Evolutionary conservation across 1,140 invertebrate species (phyloP).

Genomic region (Thaumetopoea pityocampa): DNA sequence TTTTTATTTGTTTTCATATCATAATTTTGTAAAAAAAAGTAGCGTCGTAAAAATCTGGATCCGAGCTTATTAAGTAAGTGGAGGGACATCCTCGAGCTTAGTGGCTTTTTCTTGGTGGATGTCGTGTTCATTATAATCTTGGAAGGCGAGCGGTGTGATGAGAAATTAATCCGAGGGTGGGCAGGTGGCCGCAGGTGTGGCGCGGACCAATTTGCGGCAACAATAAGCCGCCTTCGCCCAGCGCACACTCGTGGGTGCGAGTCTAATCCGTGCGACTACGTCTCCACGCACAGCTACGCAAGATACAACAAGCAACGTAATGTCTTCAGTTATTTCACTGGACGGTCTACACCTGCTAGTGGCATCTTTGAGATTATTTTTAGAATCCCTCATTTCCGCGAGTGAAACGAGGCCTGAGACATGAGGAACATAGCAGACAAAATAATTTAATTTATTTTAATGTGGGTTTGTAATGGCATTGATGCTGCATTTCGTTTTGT

Average conservation of each 20-base stretch:
- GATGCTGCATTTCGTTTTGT: no score
- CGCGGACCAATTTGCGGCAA: constrained; percentile 43
- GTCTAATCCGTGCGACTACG: constrained; percentile 37
- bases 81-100: constrained; percentile 41
- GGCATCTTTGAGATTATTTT: constrained; percentile 11
- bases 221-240: constrained; percentile 29
- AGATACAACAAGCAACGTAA: constrained; percentile 8
- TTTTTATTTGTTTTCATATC: constrained; percentile 3
- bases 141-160: constrained; percentile 51
- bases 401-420: no score
- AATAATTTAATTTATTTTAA: no score
- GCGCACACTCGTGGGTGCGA: constrained; percentile 14
- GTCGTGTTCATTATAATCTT: constrained; percentile 58
- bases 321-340: constrained; percentile 4
- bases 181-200: constrained; percentile 58
- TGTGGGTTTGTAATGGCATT: no score
- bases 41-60: constrained; percentile 23
- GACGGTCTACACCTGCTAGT: constrained; percentile 6
- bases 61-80: constrained; percentile 61
- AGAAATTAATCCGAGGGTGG: constrained; percentile 65
- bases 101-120: constrained; percentile 60
- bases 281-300: constrained; percentile 23
- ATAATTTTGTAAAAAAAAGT: no score
- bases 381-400: no score
- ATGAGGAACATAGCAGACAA: no score